Evolutionary conservation across 1,140 invertebrate genomes (phyloP).

Genomic region (Trichomalopsis sarcophagae): DNA sequence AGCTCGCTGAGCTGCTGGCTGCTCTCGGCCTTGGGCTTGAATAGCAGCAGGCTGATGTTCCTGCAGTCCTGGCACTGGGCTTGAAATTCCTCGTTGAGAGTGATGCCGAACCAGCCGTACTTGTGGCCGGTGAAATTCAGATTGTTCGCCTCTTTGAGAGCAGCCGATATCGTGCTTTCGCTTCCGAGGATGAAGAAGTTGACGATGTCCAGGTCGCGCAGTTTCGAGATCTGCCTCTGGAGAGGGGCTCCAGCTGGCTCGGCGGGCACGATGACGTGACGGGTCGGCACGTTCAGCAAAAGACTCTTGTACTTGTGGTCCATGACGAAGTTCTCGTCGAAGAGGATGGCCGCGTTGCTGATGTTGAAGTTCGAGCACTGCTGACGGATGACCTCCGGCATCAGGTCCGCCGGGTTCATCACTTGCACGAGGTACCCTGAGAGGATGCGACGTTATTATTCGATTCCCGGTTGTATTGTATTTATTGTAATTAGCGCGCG

Average conservation of each 20-base stretch:
- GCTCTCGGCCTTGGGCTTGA: constrained; percentile 56
- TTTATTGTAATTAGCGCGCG: too few species aligned
- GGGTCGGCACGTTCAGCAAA: constrained; percentile 89
- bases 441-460: neutral
- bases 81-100: constrained; percentile 71
- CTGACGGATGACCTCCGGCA: constrained; percentile 87
- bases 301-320: constrained; percentile 94
- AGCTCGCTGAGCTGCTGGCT: constrained; percentile 77
- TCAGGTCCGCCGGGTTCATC: constrained; percentile 88
- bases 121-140: constrained; percentile 71
- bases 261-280: constrained; percentile 86
- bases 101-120: constrained; percentile 80
- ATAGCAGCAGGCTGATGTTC: constrained; percentile 64
- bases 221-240: constrained; percentile 80
- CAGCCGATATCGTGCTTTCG: constrained; percentile 81
- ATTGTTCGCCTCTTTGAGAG: constrained; percentile 75
- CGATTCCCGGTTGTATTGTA: neutral
- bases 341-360: constrained; percentile 92
- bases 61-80: constrained; percentile 62
- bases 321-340: constrained; percentile 91
- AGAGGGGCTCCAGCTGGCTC: constrained; percentile 74
- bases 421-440: constrained; percentile 80
- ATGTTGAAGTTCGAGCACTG: constrained; percentile 85
- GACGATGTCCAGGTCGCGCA: constrained; percentile 88
- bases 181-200: constrained; percentile 90